Evolutionary conservation across 2,113 vertebrate species (phyloP).

Genomic region (Chitala chitala): DNA sequence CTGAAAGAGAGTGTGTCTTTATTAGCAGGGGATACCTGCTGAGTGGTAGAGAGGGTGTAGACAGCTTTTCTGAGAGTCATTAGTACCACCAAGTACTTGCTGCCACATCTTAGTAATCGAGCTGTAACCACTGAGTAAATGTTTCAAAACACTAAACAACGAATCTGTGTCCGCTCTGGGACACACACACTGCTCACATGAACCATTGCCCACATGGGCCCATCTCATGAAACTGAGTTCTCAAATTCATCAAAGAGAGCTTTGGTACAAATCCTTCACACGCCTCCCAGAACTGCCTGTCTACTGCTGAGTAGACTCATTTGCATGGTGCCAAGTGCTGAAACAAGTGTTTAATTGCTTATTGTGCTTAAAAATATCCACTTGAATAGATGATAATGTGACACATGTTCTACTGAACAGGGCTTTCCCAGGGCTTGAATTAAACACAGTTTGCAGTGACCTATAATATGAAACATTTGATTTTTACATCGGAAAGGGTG

Average conservation of each 20-base stretch:
- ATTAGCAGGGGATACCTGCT: background rate
- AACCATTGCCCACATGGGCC: no score
- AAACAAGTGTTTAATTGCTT: background rate
- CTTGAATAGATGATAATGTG: background rate
- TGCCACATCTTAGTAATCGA: background rate
- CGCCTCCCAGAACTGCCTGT: no score
- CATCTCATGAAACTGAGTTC: no score
- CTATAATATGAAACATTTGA: background rate
- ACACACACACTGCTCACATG: no score
- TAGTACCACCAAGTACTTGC: background rate
- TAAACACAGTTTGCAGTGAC: background rate
- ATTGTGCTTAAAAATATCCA: background rate
- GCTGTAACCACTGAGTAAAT: background rate
- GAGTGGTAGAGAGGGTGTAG: background rate
- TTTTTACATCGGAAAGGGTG: no score
- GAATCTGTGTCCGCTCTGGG: no score
- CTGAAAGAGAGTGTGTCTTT: background rate
- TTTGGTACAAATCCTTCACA: background rate
- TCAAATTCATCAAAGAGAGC: no score
- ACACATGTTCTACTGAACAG: background rate
- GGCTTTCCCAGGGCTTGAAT: background rate
- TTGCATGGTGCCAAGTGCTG: no score
- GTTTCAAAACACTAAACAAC: no score
- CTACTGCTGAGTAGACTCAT: no score
- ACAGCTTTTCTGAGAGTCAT: constrained; percentile 4